A percentile compares a stretch with the other conserved stretches of the same genome.
phyloP scores from a whole-genome alignment of 2,113 vertebrate species.

The Pachyramphus minor region DNA sequence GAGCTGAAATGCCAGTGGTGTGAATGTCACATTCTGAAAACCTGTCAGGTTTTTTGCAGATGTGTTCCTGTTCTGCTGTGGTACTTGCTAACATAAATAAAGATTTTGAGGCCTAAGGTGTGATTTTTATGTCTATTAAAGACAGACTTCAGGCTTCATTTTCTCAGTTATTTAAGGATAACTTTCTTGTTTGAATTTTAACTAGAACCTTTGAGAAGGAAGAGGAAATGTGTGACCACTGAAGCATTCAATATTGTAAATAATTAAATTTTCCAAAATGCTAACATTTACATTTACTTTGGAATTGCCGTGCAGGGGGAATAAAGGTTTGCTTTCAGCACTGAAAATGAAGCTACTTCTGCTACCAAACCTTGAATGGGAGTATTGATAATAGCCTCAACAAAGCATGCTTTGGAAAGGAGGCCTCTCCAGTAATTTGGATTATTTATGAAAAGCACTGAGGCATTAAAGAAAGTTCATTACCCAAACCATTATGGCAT shows the following conservation, averaged over 20 bases:
- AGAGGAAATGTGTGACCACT: background rate
- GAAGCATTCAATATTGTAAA: background rate
- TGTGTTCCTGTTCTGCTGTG: background rate
- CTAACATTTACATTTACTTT: background rate
- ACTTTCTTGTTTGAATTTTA: background rate
- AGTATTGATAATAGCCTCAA: background rate
- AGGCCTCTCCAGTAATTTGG: background rate
- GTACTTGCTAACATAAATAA: background rate
- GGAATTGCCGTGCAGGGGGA: background rate
- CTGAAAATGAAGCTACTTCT: background rate
- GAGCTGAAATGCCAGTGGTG: background rate
- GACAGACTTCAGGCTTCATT: background rate
- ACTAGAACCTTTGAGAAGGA: background rate
- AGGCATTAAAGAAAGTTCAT: background rate
- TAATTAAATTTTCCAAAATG: slow-evolving; percentile 12
- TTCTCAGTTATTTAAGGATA: background rate
- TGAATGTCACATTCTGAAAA: background rate
- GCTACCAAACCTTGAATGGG: background rate
- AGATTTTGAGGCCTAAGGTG: background rate
- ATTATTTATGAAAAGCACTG: background rate
- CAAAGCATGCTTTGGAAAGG: background rate
- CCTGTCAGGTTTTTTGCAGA: rapidly evolving
- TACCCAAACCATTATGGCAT: background rate
- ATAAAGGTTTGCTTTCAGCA: slow-evolving; percentile 7
- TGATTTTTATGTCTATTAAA: background rate